These are phyloP conservation scores for Lagenorhynchus albirostris DNA, from an alignment of 2,113 vertebrate genomes.

Conservation along the genomic window DNA sequence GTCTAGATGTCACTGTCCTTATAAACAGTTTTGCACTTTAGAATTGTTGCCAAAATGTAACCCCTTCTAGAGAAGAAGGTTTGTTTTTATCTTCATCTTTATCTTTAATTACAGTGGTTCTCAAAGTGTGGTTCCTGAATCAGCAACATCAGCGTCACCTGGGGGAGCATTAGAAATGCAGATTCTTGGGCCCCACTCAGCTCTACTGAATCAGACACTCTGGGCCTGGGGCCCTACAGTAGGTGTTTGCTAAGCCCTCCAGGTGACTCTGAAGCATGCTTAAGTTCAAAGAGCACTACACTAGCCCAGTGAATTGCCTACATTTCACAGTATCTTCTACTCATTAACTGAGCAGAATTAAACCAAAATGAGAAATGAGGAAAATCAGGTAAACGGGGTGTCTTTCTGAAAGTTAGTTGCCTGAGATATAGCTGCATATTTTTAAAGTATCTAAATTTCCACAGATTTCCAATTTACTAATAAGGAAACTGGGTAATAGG, in stretches of 20 bases:
- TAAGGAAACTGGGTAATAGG: background rate
- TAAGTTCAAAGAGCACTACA: background rate
- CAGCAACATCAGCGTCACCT: background rate
- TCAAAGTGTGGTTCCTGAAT: background rate
- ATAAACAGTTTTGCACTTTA: background rate
- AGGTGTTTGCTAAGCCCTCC: background rate
- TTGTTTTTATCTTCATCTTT: background rate
- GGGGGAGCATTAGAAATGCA: background rate
- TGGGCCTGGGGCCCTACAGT: accelerated
- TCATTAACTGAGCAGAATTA: background rate
- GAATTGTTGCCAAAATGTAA: background rate
- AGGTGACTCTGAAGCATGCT: background rate
- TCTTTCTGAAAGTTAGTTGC: background rate
- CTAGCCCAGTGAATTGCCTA: background rate
- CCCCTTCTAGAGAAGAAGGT: accelerated
- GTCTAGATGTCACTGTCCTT: background rate
- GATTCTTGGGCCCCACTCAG: background rate
- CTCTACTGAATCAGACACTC: background rate
- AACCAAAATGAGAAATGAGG: background rate
- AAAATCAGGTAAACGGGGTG: background rate
- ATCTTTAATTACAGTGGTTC: background rate
- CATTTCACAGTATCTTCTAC: background rate
- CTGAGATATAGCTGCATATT: background rate
- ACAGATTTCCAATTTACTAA: background rate
- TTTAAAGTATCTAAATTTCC: background rate